A percentile compares a stretch with the other conserved stretches of the same genome.
These are phyloP conservation scores for Psophia crepitans DNA, from an alignment of 2,113 vertebrate species.

Conservation along the genomic window DNA sequence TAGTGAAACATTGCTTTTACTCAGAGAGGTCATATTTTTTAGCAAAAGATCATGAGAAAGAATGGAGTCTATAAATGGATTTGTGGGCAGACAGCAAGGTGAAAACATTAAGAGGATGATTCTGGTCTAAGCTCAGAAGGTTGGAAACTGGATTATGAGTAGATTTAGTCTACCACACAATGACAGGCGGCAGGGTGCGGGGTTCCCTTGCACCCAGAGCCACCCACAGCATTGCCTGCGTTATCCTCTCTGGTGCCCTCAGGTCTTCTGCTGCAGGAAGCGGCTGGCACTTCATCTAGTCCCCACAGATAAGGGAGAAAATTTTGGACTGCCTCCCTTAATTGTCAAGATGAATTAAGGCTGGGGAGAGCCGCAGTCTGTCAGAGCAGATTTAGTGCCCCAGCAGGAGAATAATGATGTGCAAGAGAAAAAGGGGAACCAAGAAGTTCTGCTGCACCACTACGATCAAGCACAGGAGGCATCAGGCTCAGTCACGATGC, in stretches of 20 bases:
- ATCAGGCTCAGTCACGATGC: fast-evolving
- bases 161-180: background rate
- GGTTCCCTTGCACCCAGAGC: background rate
- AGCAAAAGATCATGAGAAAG: background rate
- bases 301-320: background rate
- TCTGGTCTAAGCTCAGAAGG: background rate
- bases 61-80: background rate
- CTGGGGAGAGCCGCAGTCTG: background rate
- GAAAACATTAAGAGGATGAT: background rate
- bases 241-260: background rate
- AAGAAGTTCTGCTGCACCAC: background rate
- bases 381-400: background rate
- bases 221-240: background rate
- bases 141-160: background rate
- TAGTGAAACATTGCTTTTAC: background rate
- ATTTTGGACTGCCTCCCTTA: background rate
- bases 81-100: background rate
- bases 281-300: background rate
- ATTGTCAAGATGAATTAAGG: fast-evolving
- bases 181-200: background rate
- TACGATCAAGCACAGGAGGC: background rate
- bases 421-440: background rate
- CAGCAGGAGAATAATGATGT: background rate
- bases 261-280: background rate
- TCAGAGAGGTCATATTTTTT: background rate